A percentile compares a stretch with the other conserved stretches of the same genome.
These are phyloP conservation scores for Pelodytes ibericus DNA, from an alignment of 2,797 vertebrate genomes.

Conservation along the genomic window DNA sequence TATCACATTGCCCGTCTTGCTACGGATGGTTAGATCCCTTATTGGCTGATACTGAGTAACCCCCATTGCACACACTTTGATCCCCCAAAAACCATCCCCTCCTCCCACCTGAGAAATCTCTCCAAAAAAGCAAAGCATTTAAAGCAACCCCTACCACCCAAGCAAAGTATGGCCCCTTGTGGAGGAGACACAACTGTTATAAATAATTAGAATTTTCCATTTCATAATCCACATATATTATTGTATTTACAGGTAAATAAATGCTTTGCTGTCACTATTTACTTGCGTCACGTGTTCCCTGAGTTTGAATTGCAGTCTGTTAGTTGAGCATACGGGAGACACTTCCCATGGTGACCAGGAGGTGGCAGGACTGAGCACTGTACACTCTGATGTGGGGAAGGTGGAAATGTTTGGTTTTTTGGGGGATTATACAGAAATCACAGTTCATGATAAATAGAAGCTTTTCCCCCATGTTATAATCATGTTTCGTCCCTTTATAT, in stretches of 20 bases:
- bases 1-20: no score
- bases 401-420: background rate
- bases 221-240: constrained; percentile 94
- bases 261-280: constrained; percentile 90
- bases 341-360: constrained; percentile 35
- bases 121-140: constrained; percentile 23
- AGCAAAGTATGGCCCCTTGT: constrained; percentile 34
- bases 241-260: constrained; percentile 99
- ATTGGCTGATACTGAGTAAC: background rate
- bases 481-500: no score
- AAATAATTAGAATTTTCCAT: constrained; percentile 99
- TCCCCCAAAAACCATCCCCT: constrained; percentile 48
- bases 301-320: constrained; percentile 73
- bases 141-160: constrained; percentile 42
- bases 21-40: background rate
- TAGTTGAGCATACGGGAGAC: constrained; percentile 42
- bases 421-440: no score
- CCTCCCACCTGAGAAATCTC: constrained; percentile 48
- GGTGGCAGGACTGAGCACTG: constrained; percentile 12
- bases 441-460: no score
- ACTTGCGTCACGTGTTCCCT: constrained; percentile 97
- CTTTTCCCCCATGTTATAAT: no score
- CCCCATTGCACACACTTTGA: constrained; percentile 21
- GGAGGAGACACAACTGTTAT: constrained; percentile 78
- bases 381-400: background rate